Evolutionary conservation across 92 coral and sea anemone genomes (phyloP), one percentile per base, ranked within the genome.

Genomic region (Zoanthus gigantus): DNA sequence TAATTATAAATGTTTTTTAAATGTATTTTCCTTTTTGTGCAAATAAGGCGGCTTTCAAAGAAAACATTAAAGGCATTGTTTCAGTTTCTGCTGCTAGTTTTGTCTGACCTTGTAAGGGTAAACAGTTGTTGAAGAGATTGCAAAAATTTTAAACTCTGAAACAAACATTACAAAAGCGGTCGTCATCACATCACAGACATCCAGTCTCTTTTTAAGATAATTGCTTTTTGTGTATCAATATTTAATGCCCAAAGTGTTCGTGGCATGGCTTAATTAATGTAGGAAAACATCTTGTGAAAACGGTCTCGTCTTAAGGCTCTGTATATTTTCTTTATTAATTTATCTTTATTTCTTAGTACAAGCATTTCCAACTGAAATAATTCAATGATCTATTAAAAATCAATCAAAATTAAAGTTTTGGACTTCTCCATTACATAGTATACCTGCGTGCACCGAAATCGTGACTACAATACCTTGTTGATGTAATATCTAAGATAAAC

Each of bases 401-500:
- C 74, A 37, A 65, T 81, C 71, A 66, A 66, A 61, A 65, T 46
- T 63, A 65, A 61, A n/a, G 9, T 10, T 63, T 63, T 7, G 6
- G 60, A 30, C 34, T 18, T 46, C 75, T 4, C 2, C 2, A 37
- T 37, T 37, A 37, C 75, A 13, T 63, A 45, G 18, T 14, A 57
- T 73, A 66, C 85, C 85, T 81, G 75, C 60, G 28, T 45, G 75
- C 46, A 28, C 57, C 71, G 72, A 60, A 61, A 29, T n/a, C 44
- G 11, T 63, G 61, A 66, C 61, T 10, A 28, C 12, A 9, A 5
- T 12, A 47, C 11, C 5, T 42, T 63, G 52, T 13, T 81, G 46
- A 67, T 47, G 10, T 10, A 54, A 77, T 31, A 77, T 77, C 76
- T 50, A 29, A 66, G 6, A 46, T 66, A 81, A 81, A 66, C 85